phyloP scores from a whole-genome alignment of 1,140 invertebrate species.

The Helicoverpa zea region DNA sequence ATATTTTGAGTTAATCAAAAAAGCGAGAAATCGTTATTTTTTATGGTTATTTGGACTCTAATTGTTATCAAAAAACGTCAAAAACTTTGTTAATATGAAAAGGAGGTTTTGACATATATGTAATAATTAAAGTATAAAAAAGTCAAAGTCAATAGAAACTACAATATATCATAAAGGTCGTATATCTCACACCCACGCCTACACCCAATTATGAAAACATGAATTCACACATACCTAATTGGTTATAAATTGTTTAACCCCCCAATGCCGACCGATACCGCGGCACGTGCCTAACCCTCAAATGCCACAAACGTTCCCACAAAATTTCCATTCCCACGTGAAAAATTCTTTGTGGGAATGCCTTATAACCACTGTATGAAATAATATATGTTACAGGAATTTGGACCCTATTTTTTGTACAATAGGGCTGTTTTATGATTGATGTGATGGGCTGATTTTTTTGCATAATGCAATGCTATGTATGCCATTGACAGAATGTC shows the following conservation, averaged over 20 bases:
- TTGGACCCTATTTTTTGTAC: background rate
- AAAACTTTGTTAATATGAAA: too few relatives aligned
- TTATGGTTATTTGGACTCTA: too few relatives aligned
- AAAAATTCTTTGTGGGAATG: conserved; percentile 48
- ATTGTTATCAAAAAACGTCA: too few relatives aligned
- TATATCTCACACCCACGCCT: background rate
- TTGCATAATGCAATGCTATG: background rate
- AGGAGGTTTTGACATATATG: too few relatives aligned
- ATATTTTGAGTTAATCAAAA: too few relatives aligned
- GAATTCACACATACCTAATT: conserved; percentile 14
- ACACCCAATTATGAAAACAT: background rate
- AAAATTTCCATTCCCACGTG: conserved; percentile 62
- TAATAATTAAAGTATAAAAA: too few relatives aligned
- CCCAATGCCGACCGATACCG: conserved; percentile 5
- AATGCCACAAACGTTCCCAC: conserved; percentile 56
- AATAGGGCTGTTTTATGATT: background rate
- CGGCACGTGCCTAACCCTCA: conserved; percentile 54
- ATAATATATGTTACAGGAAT: background rate
- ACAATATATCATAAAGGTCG: background rate
- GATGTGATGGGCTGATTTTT: background rate
- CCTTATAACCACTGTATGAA: background rate
- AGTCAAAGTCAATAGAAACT: background rate
- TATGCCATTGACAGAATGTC: background rate
- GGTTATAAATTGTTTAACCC: background rate
- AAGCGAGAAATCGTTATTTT: too few relatives aligned